These are phyloP conservation scores for Antechinus flavipes DNA, from an alignment of 2,113 vertebrate species.

Conservation along the genomic window DNA sequence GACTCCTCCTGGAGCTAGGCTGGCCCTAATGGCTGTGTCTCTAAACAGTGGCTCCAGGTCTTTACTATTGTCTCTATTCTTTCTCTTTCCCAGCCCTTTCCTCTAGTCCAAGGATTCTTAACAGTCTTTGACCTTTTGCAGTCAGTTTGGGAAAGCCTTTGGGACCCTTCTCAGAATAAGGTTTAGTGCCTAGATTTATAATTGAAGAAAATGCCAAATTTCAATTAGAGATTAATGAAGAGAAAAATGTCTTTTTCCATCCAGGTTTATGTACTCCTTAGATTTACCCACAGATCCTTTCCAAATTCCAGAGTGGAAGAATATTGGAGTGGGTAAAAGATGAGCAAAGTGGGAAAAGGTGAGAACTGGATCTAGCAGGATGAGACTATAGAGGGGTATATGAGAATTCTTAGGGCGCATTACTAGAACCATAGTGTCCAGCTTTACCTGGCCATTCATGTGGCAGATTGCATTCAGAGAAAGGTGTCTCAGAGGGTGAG, in stretches of 20 bases:
- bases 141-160: neutral
- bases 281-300: neutral
- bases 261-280: neutral
- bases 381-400: neutral
- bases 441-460: too few species aligned
- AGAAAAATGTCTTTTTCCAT: neutral
- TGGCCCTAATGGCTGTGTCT: neutral
- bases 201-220: neutral
- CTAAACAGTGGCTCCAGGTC: neutral
- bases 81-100: neutral
- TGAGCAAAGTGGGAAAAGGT: neutral
- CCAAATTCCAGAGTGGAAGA: neutral
- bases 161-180: neutral
- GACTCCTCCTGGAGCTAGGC: neutral
- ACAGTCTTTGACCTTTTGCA: neutral
- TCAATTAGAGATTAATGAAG: neutral
- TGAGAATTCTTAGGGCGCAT: neutral
- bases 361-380: neutral
- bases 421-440: neutral
- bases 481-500: neutral
- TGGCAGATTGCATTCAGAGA: neutral
- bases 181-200: neutral
- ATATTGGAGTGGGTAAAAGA: neutral
- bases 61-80: neutral
- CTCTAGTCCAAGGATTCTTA: neutral